Conservation (phyloP, 2,888 invertebrate species). For the Sisyra nigra region DNA sequence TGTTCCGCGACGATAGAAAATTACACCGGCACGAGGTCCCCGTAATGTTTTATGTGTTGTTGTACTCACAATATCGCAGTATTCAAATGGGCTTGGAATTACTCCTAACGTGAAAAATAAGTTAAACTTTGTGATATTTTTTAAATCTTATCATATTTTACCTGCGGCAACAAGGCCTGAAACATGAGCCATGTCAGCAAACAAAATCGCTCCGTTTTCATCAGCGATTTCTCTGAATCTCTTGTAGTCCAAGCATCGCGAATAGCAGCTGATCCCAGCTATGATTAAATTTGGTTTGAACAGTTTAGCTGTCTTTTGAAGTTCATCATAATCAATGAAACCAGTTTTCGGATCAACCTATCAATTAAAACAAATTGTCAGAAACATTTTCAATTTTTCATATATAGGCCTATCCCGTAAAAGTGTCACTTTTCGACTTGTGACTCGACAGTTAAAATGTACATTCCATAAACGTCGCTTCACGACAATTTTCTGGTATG, state of each 20-base stretch:
- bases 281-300: conserved; percentile 89
- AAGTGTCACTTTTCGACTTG: not conserved
- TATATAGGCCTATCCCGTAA: no score
- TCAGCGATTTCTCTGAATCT: conserved; percentile 72
- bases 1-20: conserved; percentile 86
- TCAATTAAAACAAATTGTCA: conserved; percentile 8
- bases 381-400: conserved; percentile 1
- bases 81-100: conserved; percentile 79
- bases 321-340: conserved; percentile 80
- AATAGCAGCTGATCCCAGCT: conserved; percentile 89
- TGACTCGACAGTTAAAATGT: no score
- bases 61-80: conserved; percentile 82
- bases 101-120: conserved; percentile 34
- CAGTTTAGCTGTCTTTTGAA: conserved; percentile 64
- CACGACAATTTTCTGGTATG: no score
- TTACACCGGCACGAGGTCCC: conserved; percentile 76
- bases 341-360: conserved; percentile 61
- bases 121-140: not conserved
- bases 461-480: no score
- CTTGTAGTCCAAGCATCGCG: conserved; percentile 81
- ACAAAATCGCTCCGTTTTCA: conserved; percentile 67
- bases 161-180: conserved; percentile 84
- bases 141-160: conserved; percentile 14
- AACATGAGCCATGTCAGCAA: conserved; percentile 95
- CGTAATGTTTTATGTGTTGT: conserved; percentile 91